phyloP scores from a whole-genome alignment of 2,113 vertebrate genomes.

The Halcyon senegalensis region DNA sequence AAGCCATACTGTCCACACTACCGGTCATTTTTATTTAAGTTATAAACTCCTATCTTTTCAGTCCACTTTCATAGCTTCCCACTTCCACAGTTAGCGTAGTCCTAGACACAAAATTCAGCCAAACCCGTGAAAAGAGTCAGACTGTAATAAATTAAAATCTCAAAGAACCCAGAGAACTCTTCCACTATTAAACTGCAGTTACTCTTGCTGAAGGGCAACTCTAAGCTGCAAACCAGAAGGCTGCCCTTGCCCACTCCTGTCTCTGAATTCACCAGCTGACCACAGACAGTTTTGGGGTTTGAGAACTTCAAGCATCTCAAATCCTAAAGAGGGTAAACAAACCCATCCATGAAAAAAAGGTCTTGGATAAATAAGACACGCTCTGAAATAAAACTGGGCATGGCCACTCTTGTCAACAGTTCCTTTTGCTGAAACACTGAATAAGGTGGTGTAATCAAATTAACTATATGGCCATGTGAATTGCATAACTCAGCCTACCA shows the following conservation, averaged over 20 bases:
- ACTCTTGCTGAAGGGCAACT: not conserved
- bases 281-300: not conserved
- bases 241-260: not conserved
- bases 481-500: constrained; percentile 3
- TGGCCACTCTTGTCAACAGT: constrained; percentile 11
- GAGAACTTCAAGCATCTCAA: not conserved
- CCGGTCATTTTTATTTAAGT: not conserved
- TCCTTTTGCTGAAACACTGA: constrained; percentile 3
- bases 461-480: not conserved
- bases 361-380: not conserved
- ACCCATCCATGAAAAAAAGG: not conserved
- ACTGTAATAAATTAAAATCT: not conserved
- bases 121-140: not conserved
- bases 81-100: not conserved
- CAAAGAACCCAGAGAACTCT: not conserved
- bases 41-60: not conserved
- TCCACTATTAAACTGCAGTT: not conserved
- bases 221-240: not conserved
- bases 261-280: not conserved
- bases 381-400: constrained; percentile 8
- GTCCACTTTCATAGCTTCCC: not conserved
- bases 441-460: constrained; percentile 7
- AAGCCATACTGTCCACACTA: not conserved
- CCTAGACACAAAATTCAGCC: not conserved
- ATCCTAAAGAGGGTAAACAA: not conserved